These are phyloP conservation scores for Leptinotarsa defecta DNA, from an alignment of 1,140 invertebrate species.

Conservation along the genomic window DNA sequence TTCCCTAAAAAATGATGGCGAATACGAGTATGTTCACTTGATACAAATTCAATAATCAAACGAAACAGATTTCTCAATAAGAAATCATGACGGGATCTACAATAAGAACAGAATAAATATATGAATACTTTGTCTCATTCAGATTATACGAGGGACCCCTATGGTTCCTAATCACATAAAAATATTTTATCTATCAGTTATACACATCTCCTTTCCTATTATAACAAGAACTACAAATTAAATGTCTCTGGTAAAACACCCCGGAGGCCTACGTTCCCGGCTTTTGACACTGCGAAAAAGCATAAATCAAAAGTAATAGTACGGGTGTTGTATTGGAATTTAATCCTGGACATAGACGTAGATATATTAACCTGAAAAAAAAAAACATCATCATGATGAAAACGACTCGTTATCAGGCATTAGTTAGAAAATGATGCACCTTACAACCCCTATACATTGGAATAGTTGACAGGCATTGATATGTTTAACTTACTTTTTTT, in stretches of 20 bases:
- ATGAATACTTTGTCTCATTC: neutral
- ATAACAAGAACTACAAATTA: slow-evolving; percentile 6
- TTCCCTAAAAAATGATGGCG: too few species aligned
- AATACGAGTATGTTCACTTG: too few species aligned
- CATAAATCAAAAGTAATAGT: neutral
- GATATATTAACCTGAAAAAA: too few species aligned
- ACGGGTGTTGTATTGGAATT: neutral
- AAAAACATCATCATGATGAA: too few species aligned
- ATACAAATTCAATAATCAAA: neutral
- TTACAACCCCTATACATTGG: too few species aligned
- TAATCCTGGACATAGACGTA: too few species aligned
- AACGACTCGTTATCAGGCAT: too few species aligned
- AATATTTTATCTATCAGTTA: slow-evolving; percentile 9
- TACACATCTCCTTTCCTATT: neutral
- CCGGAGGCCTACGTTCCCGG: neutral
- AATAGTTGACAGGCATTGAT: too few species aligned
- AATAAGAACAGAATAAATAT: neutral
- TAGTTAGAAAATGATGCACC: too few species aligned
- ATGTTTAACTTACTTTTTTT: too few species aligned
- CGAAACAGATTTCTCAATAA: neutral
- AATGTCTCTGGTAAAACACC: neutral
- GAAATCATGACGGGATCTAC: neutral
- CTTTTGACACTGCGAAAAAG: neutral
- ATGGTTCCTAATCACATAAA: neutral
- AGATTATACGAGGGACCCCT: neutral